Evolutionary conservation across 2,888 invertebrate species (phyloP), one percentile per base, ranked within the genome.

Genomic region (Rotaria macrura): DNA sequence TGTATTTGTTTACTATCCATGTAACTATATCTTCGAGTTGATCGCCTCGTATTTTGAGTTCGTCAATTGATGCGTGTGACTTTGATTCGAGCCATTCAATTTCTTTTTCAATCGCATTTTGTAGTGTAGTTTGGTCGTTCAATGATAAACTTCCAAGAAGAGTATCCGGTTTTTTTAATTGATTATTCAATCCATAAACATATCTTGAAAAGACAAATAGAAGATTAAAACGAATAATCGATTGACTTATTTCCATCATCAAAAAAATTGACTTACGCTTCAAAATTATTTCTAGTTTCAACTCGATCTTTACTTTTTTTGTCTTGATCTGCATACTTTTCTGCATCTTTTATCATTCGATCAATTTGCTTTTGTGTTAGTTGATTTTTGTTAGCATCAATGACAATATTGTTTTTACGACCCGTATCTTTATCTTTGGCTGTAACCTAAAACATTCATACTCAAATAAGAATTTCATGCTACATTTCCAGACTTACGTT

Each of bases 301-400:
- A 87, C 57, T 54, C 83, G 40, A 23, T 85, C 83, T 43, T 83
- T 47, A 54, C 86, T 74, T 34, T 20, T 34, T 40, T 87, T 84
- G 43, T 87, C 87, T 40, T 87, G 85, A 17, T 85, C 72, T 43
- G 87, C 55, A 85, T 84, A 87, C 52, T 85, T 54, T 34, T 87
- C 85, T 84, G 87, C 88, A 17, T 87, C 87, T 88, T 94, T 94
- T 25, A 96, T 95, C 91, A 95, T 95, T 87, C 94, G 93, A 91
- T 96, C 96, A 89, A 96, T 96, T 88, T 96, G 96, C 90, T 96
- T 96, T 92, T 96, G 95, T 90, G 94, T 94, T 86, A 96, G 93
- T 88, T 96, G 94, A 87, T 91, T 90, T 29, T 95, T 95, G 92
- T 95, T 95, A 88, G 93, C 92, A 29, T 95, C 94, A 87, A 91